Evolutionary conservation across 2,888 invertebrate species (phyloP).

Genomic region (Taenaris catops): DNA sequence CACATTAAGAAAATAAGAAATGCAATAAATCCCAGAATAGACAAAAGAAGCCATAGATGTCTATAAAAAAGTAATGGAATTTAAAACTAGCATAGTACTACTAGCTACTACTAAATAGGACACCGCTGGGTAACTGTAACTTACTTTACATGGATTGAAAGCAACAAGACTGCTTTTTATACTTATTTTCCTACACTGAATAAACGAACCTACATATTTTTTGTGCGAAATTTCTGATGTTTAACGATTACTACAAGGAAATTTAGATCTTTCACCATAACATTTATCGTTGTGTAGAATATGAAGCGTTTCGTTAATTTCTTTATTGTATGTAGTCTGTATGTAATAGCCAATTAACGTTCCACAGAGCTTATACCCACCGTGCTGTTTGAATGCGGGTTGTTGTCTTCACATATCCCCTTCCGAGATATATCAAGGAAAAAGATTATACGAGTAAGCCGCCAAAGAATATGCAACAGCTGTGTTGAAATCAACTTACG

Average conservation of each 20-base stretch:
- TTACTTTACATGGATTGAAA: constrained; percentile 32
- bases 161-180: constrained; percentile 31
- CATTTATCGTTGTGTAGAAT: no score
- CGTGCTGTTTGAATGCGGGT: no score
- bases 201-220: constrained; percentile 12
- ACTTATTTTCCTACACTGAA: constrained; percentile 23
- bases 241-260: not conserved
- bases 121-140: constrained; percentile 41
- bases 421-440: no score
- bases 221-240: constrained; percentile 10
- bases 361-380: no score
- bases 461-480: constrained; percentile 5
- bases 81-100: no score
- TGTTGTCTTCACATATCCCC: no score
- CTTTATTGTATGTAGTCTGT: no score
- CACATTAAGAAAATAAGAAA: no score
- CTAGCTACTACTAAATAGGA: constrained; percentile 25
- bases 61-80: not conserved
- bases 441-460: no score
- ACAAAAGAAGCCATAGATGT: no score
- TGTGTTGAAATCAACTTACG: constrained; percentile 3
- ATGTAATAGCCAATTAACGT: no score
- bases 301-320: no score
- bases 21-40: constrained; percentile 1
- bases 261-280: not conserved